phyloP scores from a whole-genome alignment of 2,113 vertebrate species.

The Seriola rivoliana region DNA sequence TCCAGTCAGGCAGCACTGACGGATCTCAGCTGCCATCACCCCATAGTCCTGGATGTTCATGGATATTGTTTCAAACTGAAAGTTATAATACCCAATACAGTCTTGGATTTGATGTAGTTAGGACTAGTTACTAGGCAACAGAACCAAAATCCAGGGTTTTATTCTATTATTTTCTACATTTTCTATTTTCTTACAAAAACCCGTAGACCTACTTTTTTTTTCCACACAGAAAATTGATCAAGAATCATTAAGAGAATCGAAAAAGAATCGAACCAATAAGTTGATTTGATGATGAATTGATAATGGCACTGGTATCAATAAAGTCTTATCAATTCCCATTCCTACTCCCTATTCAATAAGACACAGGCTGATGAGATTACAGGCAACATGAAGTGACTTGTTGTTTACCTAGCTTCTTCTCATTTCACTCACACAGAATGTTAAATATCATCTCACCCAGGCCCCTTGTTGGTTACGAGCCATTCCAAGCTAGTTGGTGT shows the following conservation, averaged over 20 bases:
- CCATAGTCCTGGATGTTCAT: not conserved
- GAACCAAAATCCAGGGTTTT: too few relatives aligned
- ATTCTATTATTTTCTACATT: too few relatives aligned
- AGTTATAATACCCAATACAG: not conserved
- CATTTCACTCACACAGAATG: constrained; percentile 11
- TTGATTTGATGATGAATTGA: too few relatives aligned
- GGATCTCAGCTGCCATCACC: not conserved
- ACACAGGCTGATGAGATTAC: not conserved
- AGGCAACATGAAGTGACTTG: not conserved
- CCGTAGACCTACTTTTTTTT: too few relatives aligned
- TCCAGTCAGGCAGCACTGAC: constrained; percentile 35
- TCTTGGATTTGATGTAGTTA: constrained; percentile 12
- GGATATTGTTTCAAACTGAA: not conserved
- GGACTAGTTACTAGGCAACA: too few relatives aligned
- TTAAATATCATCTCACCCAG: constrained; percentile 32
- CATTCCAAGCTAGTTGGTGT: constrained; percentile 13
- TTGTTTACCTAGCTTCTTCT: not conserved
- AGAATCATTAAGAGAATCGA: too few relatives aligned
- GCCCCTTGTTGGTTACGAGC: constrained; percentile 18
- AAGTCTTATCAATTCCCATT: too few relatives aligned
- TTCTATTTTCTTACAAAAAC: too few relatives aligned
- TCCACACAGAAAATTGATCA: too few relatives aligned
- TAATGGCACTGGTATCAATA: too few relatives aligned
- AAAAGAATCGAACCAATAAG: too few relatives aligned
- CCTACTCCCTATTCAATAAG: not conserved